Evolutionary conservation across 2,797 vertebrate species (phyloP).

Genomic region (Mus minutoides): DNA sequence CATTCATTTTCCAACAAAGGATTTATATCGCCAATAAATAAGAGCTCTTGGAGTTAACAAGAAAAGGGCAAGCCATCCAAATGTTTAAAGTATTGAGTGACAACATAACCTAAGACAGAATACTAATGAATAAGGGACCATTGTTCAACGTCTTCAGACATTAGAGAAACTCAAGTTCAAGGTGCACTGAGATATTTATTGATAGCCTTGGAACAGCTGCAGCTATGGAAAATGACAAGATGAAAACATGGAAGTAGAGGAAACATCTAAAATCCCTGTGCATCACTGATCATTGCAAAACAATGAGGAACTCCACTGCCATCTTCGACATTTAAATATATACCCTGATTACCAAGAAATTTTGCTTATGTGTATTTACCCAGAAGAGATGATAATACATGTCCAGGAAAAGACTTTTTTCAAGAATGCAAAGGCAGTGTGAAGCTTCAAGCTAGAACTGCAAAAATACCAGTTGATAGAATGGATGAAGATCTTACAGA

Average conservation of each 20-base stretch:
- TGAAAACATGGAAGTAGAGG: background rate
- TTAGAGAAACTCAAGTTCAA: conserved; percentile 4
- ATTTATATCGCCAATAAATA: background rate
- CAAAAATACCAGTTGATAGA: background rate
- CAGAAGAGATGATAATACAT: background rate
- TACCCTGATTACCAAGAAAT: background rate
- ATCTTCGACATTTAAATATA: background rate
- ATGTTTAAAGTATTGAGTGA: background rate
- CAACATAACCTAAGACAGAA: background rate
- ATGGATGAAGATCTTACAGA: background rate
- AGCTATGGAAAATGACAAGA: background rate
- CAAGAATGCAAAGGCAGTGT: background rate
- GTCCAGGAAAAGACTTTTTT: background rate
- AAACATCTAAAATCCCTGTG: background rate
- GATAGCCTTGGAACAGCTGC: background rate
- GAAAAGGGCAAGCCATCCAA: background rate
- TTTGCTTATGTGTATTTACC: conserved; percentile 13
- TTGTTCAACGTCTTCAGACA: background rate
- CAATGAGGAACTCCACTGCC: background rate
- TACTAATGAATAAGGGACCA: background rate
- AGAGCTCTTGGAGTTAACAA: background rate
- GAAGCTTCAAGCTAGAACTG: background rate
- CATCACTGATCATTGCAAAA: background rate
- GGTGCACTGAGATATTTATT: background rate
- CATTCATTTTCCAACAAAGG: background rate